These are phyloP conservation scores for Bombus pascuorum DNA, from an alignment of 1,140 invertebrate genomes.

Conservation along the genomic window DNA sequence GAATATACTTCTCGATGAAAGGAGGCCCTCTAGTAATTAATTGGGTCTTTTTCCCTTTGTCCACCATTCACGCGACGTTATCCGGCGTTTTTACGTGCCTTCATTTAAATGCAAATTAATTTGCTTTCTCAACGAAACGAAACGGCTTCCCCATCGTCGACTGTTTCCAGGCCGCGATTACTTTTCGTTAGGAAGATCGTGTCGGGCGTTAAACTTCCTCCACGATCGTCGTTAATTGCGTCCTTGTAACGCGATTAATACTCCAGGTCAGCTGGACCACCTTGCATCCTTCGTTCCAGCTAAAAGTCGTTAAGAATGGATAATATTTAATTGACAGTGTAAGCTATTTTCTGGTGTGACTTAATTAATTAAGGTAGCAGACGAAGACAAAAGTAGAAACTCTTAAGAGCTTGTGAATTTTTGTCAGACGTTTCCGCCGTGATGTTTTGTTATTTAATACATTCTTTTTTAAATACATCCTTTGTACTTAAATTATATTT, in stretches of 20 bases:
- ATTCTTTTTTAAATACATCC: not conserved
- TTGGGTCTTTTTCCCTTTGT: slow-evolving; percentile 50
- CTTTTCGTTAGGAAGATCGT: slow-evolving; percentile 45
- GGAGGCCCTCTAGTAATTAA: slow-evolving; percentile 51
- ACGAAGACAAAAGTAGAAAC: not conserved
- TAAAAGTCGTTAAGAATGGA: not conserved
- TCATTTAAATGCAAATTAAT: slow-evolving; percentile 70
- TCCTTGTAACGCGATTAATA: slow-evolving; percentile 12
- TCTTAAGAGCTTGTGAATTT: not conserved
- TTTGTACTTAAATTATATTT: not conserved
- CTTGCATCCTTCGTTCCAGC: not conserved
- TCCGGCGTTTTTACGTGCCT: slow-evolving; percentile 39
- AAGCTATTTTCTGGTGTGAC: not conserved
- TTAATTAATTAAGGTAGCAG: not conserved
- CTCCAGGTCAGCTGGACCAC: not conserved
- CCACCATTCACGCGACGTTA: slow-evolving; percentile 40
- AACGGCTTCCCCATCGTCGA: slow-evolving; percentile 35
- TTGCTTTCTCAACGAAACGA: slow-evolving; percentile 54
- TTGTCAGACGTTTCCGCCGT: not conserved
- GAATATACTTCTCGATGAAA: slow-evolving; percentile 41
- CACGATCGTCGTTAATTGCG: slow-evolving; percentile 4
- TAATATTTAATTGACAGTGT: slow-evolving; percentile 10
- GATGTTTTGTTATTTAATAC: not conserved
- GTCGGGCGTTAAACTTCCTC: not conserved
- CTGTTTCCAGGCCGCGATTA: slow-evolving; percentile 46